These are phyloP conservation scores for Neogobius melanostomus DNA, from an alignment of 2,113 vertebrate species.

Conservation along the genomic window DNA sequence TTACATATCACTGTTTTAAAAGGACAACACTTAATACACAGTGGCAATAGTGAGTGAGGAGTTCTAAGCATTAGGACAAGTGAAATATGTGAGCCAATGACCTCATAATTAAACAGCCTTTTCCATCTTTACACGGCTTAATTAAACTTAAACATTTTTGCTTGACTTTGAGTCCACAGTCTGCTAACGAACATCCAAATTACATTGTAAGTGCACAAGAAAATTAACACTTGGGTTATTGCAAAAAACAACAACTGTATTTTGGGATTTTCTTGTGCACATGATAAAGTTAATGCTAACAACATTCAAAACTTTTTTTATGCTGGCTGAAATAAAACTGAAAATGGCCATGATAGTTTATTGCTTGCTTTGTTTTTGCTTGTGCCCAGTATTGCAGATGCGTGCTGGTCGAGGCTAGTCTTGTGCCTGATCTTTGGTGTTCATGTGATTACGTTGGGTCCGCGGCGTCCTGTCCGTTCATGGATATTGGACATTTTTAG, in stretches of 20 bases:
- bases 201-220: not conserved
- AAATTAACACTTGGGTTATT: not conserved
- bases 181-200: not conserved
- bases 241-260: too few species aligned
- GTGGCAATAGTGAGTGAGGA: conserved; percentile 15
- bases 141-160: not conserved
- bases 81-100: conserved; percentile 4
- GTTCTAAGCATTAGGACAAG: conserved; percentile 23
- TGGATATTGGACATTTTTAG: conserved; percentile 97
- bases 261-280: not conserved
- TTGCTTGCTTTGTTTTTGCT: conserved; percentile 4
- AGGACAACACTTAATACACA: conserved; percentile 18
- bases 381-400: conserved; percentile 32
- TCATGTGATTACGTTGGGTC: conserved; percentile 97
- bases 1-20: conserved; percentile 22
- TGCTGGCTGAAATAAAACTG: not conserved
- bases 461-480: conserved; percentile 89
- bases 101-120: not conserved
- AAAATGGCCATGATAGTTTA: not conserved
- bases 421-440: conserved; percentile 13
- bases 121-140: not conserved
- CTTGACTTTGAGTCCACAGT: not conserved
- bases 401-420: conserved; percentile 11
- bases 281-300: not conserved
- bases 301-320: not conserved